These are phyloP conservation scores for Diglossa brunneiventris DNA, from an alignment of 2,113 vertebrate species.

Conservation along the genomic window DNA sequence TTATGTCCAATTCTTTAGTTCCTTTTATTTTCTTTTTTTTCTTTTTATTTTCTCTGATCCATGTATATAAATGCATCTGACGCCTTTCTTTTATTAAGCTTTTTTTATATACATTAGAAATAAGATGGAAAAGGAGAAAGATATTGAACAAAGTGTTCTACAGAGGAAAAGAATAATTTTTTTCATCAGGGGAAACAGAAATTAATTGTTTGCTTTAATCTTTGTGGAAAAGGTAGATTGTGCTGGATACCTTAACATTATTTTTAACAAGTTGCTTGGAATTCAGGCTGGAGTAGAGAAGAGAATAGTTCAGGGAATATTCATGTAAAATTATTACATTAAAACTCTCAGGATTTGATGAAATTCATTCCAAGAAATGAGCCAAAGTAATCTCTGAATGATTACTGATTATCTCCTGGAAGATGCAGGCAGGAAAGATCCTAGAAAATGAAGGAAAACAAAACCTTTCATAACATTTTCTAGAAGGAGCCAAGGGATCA, in stretches of 20 bases:
- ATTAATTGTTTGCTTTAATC: not conserved
- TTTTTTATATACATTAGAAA: not conserved
- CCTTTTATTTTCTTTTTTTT: no score
- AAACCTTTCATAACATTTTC: not conserved
- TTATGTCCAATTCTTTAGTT: not conserved
- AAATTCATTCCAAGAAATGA: not conserved
- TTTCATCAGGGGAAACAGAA: not conserved
- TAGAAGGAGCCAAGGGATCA: not conserved
- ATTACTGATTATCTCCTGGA: not conserved
- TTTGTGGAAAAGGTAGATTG: not conserved
- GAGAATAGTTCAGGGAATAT: not conserved
- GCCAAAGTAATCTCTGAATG: not conserved
- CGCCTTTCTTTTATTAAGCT: not conserved
- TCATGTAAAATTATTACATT: not conserved
- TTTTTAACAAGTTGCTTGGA: conserved; percentile 3
- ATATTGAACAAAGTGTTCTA: not conserved
- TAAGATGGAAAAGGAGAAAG: not conserved
- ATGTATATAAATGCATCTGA: not conserved
- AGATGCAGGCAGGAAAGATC: not conserved
- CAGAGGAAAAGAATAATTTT: not conserved
- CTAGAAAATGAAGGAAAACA: not conserved
- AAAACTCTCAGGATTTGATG: not conserved
- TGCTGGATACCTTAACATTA: not conserved
- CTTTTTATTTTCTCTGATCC: not conserved
- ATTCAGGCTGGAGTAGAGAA: not conserved